Evolutionary conservation across 2,797 vertebrate species (phyloP), one percentile per base, ranked within the genome.

Genomic region (Syndactyla subalaris): DNA sequence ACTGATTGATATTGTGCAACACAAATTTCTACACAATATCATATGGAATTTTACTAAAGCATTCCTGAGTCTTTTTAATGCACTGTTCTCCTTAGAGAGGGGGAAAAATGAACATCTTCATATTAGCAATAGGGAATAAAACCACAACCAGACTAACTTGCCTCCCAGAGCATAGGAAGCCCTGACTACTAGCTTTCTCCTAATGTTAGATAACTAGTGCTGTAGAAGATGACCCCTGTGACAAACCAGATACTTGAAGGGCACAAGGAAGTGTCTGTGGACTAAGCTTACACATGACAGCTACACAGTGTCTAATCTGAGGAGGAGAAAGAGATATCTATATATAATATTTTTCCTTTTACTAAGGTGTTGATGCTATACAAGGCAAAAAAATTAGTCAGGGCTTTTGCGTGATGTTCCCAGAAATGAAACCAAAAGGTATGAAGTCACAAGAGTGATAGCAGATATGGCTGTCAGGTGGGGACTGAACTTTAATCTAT

Each of bases 401-500:
- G 32, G 62, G 51, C 24, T 74, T 77, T 36, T 62, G 54, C 45
- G 24, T 48, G 68, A 71, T 26, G 38, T 55, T 84, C 48, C 30
- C 46, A 95, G 58, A 85, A 91, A 85, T 0, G n/a, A 88, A 94
- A 96, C 76, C 0, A 1, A 93, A 93, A 92, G 2, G 0, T 12
- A 48, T 1, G 26, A 89, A 85, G 82, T 21, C 91, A 66, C 6
- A 36, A 52, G 62, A 83, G 54, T 91, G 68, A 90, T 10, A 88
- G 82, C 3, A 89, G 92, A 91, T 89, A 89, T 4, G 58, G 38
- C 23, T 94, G 75, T 72, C 76, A 94, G 79, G 85, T 62, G 68
- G 62, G 27, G 82, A 85, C 66, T 86, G 89, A 96, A 88, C 87
- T 96, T 96, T 84, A 89, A 83, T 48, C 77, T 80, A 23, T 58